These are phyloP conservation scores for Microcebus tavaratra DNA, from an alignment of 2,113 vertebrate genomes.

Conservation along the genomic window DNA sequence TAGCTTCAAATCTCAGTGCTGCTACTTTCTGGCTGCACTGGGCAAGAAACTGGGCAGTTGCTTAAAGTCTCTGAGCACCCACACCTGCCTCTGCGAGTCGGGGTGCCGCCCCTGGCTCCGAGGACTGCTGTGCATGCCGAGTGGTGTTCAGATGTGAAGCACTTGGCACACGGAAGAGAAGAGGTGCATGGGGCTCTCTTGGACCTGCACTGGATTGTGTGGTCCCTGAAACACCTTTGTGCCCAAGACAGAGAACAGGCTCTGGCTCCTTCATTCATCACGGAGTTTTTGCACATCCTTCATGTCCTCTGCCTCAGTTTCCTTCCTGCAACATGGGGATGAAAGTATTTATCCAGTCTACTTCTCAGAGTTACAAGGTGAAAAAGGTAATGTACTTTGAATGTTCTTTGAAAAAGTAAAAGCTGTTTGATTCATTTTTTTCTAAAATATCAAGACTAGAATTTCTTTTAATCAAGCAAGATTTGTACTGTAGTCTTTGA, in stretches of 20 bases:
- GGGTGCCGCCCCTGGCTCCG: neutral
- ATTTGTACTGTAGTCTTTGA: neutral
- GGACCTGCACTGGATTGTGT: neutral
- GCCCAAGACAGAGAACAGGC: neutral
- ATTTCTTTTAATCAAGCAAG: constrained; percentile 27
- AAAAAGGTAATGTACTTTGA: neutral
- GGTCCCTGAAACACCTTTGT: neutral
- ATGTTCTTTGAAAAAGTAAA: neutral
- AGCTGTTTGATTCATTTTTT: neutral
- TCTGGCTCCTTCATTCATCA: too few relatives aligned
- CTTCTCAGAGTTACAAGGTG: neutral
- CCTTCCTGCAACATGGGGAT: neutral
- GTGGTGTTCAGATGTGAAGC: neutral
- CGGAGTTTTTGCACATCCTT: neutral
- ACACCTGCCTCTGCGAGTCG: neutral
- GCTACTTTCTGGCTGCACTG: neutral
- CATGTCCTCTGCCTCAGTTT: neutral
- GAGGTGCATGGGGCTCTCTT: neutral
- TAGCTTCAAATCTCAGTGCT: neutral
- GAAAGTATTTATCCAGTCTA: neutral
- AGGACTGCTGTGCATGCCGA: neutral
- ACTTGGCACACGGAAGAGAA: neutral
- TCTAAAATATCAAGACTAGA: neutral
- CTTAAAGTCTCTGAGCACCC: neutral
- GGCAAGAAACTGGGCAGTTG: neutral